phyloP scores from a whole-genome alignment of 2,888 invertebrate species.

The Apotomis betuletana region DNA sequence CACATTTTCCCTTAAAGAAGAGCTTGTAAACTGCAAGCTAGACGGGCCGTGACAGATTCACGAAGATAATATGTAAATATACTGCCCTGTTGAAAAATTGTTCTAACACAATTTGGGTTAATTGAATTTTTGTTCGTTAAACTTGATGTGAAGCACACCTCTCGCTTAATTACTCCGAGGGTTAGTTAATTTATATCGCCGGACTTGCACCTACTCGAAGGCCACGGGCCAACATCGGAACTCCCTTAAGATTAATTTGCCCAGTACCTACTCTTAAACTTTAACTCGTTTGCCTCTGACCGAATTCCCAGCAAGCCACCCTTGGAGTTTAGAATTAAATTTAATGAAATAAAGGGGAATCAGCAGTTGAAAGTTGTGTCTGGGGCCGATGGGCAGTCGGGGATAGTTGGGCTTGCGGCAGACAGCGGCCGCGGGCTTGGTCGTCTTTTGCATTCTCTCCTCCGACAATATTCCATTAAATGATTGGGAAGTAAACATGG shows the following conservation, averaged over 20 bases:
- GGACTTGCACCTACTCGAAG: conserved; percentile 68
- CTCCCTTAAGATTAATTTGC: conserved; percentile 83
- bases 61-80: conserved; percentile 65
- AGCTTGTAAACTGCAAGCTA: conserved; percentile 50
- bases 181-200: conserved; percentile 80
- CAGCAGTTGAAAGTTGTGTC: conserved; percentile 68
- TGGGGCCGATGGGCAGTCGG: conserved; percentile 51
- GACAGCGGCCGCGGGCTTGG: conserved; percentile 44
- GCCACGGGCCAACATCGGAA: conserved; percentile 76
- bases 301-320: conserved; percentile 74
- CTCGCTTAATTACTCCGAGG: conserved; percentile 76
- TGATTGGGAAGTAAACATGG: neutral
- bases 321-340: conserved; percentile 79
- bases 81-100: conserved; percentile 66
- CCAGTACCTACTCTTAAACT: conserved; percentile 75
- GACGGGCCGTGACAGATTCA: conserved; percentile 58
- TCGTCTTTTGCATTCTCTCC: conserved; percentile 26
- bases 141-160: conserved; percentile 76
- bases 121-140: conserved; percentile 79
- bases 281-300: conserved; percentile 81
- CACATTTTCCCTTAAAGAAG: conserved; percentile 47
- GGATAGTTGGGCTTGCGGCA: conserved; percentile 52
- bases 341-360: conserved; percentile 80
- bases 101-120: conserved; percentile 73
- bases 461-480: conserved; percentile 6